phyloP scores from a whole-genome alignment of 2,888 invertebrate species.

The Tenodera sinensis region DNA sequence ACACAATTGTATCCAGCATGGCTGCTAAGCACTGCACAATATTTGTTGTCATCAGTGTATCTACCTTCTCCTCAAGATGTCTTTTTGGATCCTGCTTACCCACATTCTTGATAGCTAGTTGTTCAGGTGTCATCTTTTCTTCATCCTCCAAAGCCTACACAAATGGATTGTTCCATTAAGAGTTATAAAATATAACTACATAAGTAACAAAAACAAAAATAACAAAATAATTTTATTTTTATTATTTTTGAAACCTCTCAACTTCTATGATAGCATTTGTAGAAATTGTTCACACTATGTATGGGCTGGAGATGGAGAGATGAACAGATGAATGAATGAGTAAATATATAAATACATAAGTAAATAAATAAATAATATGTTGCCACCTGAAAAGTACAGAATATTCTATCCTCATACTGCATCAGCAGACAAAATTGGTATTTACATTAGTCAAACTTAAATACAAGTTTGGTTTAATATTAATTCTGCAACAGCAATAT shows the following conservation, averaged over 20 bases:
- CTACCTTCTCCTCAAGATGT: conserved; percentile 98
- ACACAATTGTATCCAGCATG: conserved; percentile 90
- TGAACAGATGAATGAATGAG: too few species aligned
- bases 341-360: too few species aligned
- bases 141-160: conserved; percentile 91
- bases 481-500: too few species aligned
- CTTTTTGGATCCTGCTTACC: conserved; percentile 99
- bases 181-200: background rate
- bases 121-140: conserved; percentile 99
- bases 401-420: too few species aligned
- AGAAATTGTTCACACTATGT: too few species aligned
- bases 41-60: conserved; percentile 93
- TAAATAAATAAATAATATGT: too few species aligned
- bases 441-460: too few species aligned
- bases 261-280: background rate
- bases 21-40: conserved; percentile 97
- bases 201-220: background rate
- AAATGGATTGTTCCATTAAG: background rate
- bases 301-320: too few species aligned
- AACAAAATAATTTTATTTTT: background rate
- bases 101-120: conserved; percentile 98
- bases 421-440: too few species aligned
- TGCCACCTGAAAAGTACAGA: too few species aligned
- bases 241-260: background rate
- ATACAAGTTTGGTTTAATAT: too few species aligned